Percentiles rank a stretch among this genome's conserved stretches.
Evolutionary conservation across 1,140 invertebrate genomes (phyloP).

Genomic region (Muscidifurax raptorellus): DNA sequence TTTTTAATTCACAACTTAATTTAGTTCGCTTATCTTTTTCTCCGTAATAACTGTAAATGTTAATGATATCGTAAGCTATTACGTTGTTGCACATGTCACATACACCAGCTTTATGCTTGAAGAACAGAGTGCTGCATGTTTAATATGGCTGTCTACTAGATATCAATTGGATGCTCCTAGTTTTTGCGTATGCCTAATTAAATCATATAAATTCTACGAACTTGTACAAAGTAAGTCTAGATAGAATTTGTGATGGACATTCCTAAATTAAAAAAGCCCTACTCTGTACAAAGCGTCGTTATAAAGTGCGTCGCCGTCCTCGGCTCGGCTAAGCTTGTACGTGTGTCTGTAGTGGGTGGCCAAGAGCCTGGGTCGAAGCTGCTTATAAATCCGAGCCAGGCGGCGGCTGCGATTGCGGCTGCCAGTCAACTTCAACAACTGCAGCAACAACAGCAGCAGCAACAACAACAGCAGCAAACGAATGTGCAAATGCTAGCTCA

Average conservation of each 20-base stretch:
- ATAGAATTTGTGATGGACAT: neutral
- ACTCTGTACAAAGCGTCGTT: neutral
- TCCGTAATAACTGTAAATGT: neutral
- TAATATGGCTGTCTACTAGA: neutral
- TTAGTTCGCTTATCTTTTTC: neutral
- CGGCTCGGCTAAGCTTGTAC: conserved; percentile 29
- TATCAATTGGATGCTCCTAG: neutral
- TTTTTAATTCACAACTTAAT: neutral
- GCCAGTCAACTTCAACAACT: conserved; percentile 15
- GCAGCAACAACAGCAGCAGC: conserved; percentile 48
- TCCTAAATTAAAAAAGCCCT: neutral
- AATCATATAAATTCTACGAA: neutral
- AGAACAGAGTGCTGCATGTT: too few species aligned
- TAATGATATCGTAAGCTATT: too few species aligned
- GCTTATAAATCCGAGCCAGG: conserved; percentile 23
- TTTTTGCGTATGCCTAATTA: neutral
- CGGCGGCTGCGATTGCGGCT: neutral
- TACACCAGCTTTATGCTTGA: too few species aligned
- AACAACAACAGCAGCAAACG: conserved; percentile 69
- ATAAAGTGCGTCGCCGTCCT: neutral
- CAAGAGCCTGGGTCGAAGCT: conserved; percentile 33
- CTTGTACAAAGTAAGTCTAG: neutral
- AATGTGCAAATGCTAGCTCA: conserved; percentile 70
- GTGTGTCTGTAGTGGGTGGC: conserved; percentile 28
- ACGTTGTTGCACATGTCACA: too few species aligned